These are phyloP conservation scores for Ailurus styani DNA, from an alignment of 2,113 vertebrate genomes.

Conservation along the genomic window DNA sequence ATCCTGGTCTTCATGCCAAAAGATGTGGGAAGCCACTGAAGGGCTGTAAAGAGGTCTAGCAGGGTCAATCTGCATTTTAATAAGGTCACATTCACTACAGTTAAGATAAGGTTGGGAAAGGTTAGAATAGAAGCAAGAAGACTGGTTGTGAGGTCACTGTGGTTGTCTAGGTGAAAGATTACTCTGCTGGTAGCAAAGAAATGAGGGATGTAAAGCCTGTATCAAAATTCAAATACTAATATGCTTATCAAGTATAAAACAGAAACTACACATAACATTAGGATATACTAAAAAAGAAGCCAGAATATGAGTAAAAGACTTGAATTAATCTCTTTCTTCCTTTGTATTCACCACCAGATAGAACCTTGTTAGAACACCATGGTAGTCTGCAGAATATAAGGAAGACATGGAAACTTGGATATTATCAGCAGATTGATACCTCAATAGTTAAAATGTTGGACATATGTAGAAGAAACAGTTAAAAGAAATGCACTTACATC, in stretches of 20 bases:
- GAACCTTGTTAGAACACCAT: neutral
- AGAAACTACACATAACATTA: neutral
- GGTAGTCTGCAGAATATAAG: neutral
- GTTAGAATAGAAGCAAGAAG: neutral
- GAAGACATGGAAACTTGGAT: neutral
- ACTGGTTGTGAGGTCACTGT: neutral
- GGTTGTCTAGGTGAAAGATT: neutral
- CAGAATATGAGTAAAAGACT: neutral
- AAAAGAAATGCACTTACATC: neutral
- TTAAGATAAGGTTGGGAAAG: neutral
- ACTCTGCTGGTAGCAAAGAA: neutral
- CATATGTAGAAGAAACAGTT: neutral
- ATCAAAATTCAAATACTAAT: slow-evolving; percentile 1
- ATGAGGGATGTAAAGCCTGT: neutral
- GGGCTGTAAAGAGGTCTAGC: neutral
- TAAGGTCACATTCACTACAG: neutral
- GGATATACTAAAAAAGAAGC: neutral
- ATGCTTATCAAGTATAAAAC: neutral
- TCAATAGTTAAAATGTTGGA: neutral
- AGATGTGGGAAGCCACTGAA: neutral
- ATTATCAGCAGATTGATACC: neutral
- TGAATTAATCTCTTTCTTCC: neutral
- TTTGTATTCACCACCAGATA: neutral
- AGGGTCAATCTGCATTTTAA: neutral
- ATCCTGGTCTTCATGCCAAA: neutral